Evolutionary conservation across 1,140 invertebrate genomes (phyloP).

Genomic region (Phortica variegata): DNA sequence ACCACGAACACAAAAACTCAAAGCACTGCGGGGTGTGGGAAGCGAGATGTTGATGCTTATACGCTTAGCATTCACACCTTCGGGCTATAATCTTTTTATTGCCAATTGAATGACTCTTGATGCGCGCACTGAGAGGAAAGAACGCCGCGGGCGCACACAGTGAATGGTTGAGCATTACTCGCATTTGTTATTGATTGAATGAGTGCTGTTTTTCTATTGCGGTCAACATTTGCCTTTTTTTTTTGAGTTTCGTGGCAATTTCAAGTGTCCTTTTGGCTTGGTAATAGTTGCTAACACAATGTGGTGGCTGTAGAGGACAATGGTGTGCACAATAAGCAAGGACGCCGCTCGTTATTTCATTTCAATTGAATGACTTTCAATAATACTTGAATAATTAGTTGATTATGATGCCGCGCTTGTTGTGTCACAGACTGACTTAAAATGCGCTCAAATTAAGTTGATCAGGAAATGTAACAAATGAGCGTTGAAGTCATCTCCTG

Average conservation of each 20-base stretch:
- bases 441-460: background rate
- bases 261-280: background rate
- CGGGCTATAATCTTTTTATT: conserved; percentile 56
- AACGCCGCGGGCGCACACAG: conserved; percentile 24
- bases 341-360: conserved; percentile 26
- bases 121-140: conserved; percentile 7
- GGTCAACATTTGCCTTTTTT: conserved; percentile 19
- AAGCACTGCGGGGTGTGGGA: conserved; percentile 13
- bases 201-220: conserved; percentile 16
- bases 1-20: conserved; percentile 15
- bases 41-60: conserved; percentile 1
- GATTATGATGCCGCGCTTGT: conserved; percentile 45
- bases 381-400: conserved; percentile 56
- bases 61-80: conserved; percentile 48
- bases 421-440: background rate
- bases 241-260: background rate
- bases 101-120: conserved; percentile 51
- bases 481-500: no score
- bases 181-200: conserved; percentile 8
- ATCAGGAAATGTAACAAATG: no score
- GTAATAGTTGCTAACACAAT: background rate
- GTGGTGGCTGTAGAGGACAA: conserved; percentile 5
- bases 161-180: conserved; percentile 1
- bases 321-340: conserved; percentile 12
- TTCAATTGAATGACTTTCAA: conserved; percentile 48